Evolutionary conservation across 2,888 invertebrate genomes (phyloP).

Genomic region (Lasioglossum malachurum): DNA sequence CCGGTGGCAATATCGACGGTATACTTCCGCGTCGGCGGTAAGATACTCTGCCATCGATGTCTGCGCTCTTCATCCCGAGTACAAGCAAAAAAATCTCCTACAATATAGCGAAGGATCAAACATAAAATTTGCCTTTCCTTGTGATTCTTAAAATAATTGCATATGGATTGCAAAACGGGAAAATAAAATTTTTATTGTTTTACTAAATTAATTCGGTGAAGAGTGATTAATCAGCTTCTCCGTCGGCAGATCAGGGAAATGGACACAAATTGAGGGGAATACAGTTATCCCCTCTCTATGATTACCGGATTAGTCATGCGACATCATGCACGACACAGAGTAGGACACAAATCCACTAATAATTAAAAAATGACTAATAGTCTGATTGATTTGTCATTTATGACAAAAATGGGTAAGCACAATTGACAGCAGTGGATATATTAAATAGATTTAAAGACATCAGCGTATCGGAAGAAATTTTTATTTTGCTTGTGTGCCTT

Average conservation of each 20-base stretch:
- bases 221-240: neutral
- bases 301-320: too few species aligned
- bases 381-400: too few species aligned
- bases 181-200: neutral
- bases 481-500: too few species aligned
- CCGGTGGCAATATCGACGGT: slow-evolving; percentile 34
- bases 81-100: slow-evolving; percentile 1
- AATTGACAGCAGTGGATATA: too few species aligned
- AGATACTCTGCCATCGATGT: slow-evolving; percentile 41
- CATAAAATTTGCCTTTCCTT: neutral
- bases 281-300: too few species aligned
- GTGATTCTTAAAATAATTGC: neutral
- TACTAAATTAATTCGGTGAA: neutral
- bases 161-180: neutral
- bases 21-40: slow-evolving; percentile 42
- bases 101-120: neutral
- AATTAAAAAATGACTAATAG: too few species aligned
- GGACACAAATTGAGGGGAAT: too few species aligned
- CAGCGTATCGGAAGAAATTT: too few species aligned
- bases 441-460: too few species aligned
- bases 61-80: slow-evolving; percentile 40
- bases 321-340: too few species aligned
- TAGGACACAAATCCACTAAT: too few species aligned
- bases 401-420: too few species aligned
- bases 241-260: neutral